Percentiles rank a stretch among this genome's conserved stretches.
These are phyloP conservation scores for Volucella inflata DNA, from an alignment of 2,888 invertebrate genomes.

Conservation along the genomic window DNA sequence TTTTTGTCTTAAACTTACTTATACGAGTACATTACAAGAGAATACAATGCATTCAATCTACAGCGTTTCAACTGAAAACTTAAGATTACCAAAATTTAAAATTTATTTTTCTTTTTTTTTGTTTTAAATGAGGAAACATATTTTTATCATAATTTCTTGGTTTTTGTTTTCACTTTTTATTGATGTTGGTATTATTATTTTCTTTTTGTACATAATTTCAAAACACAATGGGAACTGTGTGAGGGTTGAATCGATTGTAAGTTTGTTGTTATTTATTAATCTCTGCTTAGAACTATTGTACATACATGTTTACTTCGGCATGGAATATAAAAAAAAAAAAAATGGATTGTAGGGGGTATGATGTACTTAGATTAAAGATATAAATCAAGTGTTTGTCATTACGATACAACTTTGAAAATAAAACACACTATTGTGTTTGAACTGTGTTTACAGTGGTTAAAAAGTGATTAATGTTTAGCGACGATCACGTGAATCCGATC, in stretches of 20 bases:
- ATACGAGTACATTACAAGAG: conserved; percentile 29
- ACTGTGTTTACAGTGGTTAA: too few relatives aligned
- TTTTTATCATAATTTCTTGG: conserved; percentile 10
- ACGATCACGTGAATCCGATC: conserved; percentile 86
- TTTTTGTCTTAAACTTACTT: conserved; percentile 59
- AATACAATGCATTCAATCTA: conserved; percentile 33
- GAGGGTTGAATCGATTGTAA: conserved; percentile 24
- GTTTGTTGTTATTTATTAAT: conserved; percentile 2
- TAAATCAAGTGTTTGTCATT: too few relatives aligned
- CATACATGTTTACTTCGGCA: too few relatives aligned
- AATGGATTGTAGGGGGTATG: neutral
- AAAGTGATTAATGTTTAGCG: conserved; percentile 81
- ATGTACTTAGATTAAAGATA: too few relatives aligned
- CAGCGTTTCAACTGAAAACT: conserved; percentile 25
- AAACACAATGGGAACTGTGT: conserved; percentile 54
- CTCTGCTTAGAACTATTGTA: too few relatives aligned
- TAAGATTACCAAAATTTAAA: conserved; percentile 7
- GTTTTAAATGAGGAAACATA: conserved; percentile 25
- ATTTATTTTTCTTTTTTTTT: conserved; percentile 12
- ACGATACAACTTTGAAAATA: too few relatives aligned
- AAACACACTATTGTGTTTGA: too few relatives aligned
- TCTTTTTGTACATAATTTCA: conserved; percentile 60
- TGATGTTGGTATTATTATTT: conserved; percentile 4
- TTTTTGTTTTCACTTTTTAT: conserved; percentile 8
- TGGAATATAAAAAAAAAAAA: neutral